Conservation (phyloP, 2,797 vertebrate species). For the Propithecus deckenii region DNA sequence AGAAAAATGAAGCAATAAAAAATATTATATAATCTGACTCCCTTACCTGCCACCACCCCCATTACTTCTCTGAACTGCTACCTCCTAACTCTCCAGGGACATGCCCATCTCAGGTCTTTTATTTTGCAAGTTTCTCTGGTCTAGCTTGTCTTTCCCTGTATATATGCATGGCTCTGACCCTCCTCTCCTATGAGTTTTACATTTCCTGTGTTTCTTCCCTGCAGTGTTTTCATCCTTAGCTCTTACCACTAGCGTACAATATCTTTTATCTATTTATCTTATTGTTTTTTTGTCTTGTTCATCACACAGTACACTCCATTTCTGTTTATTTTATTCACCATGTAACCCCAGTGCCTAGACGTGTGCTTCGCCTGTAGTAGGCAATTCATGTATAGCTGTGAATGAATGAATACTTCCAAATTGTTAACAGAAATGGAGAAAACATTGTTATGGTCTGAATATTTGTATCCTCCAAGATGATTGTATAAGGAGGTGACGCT, state of each 20-base stretch:
- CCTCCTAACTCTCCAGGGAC: not conserved
- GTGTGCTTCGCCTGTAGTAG: not conserved
- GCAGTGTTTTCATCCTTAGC: not conserved
- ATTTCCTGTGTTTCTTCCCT: not conserved
- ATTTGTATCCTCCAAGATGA: not conserved
- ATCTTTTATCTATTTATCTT: not conserved
- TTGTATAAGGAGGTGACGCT: too few species aligned
- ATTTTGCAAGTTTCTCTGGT: not conserved
- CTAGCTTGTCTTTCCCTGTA: not conserved
- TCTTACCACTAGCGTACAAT: not conserved
- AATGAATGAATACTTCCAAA: not conserved
- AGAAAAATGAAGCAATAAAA: not conserved
- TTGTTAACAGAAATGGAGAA: not conserved
- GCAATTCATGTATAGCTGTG: not conserved
- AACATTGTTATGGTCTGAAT: not conserved
- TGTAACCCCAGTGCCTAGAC: fast-evolving
- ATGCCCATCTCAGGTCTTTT: not conserved
- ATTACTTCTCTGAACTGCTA: not conserved
- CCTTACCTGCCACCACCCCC: not conserved
- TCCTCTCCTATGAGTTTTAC: not conserved
- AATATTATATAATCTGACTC: not conserved
- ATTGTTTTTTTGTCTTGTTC: not conserved
- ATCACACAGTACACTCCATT: not conserved
- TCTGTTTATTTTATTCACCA: not conserved
- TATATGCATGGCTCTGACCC: not conserved